Percentiles rank a stretch among this genome's conserved stretches.
Evolutionary conservation across 2,888 invertebrate genomes (phyloP).

Genomic region (Harpagoxenus sublaevis): DNA sequence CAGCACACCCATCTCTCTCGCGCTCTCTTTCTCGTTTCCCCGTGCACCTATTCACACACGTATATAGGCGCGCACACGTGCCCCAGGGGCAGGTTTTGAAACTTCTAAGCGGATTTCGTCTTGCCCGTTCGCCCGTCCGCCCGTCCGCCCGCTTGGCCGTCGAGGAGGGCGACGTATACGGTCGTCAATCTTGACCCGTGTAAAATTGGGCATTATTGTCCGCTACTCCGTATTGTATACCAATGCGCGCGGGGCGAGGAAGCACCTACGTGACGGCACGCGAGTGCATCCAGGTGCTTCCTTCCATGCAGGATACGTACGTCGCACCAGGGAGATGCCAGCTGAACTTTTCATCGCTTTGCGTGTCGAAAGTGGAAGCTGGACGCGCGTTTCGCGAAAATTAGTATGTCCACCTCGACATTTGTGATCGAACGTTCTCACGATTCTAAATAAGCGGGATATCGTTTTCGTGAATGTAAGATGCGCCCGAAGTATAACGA

Average conservation of each 20-base stretch:
- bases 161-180: conserved; percentile 45
- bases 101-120: conserved; percentile 77
- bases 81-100: conserved; percentile 71
- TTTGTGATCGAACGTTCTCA: conserved; percentile 25
- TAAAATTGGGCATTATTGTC: conserved; percentile 73
- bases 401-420: conserved; percentile 28
- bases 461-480: not conserved
- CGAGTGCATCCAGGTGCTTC: conserved; percentile 68
- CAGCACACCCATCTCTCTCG: not conserved
- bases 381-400: conserved; percentile 34
- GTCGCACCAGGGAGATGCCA: not conserved
- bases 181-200: conserved; percentile 68
- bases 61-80: conserved; percentile 32
- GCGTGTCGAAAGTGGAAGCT: conserved; percentile 35
- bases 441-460: not conserved
- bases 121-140: conserved; percentile 37
- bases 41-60: conserved; percentile 25
- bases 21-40: conserved; percentile 32
- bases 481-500: not conserved
- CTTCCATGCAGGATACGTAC: conserved; percentile 26
- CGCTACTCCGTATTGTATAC: conserved; percentile 36
- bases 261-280: conserved; percentile 67
- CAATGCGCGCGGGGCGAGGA: conserved; percentile 1
- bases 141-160: conserved; percentile 40
- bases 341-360: conserved; percentile 36